Evolutionary conservation across 1,140 invertebrate species (phyloP), one percentile per base, ranked within the genome.

Genomic region (Anthonomus grandis): DNA sequence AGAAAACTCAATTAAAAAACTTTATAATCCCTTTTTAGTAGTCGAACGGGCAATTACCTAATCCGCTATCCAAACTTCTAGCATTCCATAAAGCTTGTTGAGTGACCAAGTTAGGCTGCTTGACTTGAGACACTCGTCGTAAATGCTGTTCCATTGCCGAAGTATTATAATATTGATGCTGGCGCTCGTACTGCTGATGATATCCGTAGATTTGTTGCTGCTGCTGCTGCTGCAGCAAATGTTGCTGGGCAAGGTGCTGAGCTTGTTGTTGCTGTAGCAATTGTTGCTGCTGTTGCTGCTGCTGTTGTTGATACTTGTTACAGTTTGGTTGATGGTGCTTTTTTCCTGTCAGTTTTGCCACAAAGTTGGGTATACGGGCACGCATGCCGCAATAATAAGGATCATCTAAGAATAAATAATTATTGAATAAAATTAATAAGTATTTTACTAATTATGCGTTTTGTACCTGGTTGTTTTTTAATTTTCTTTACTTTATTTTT

Each of bases 361-460:
- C 90, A 74, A 93, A 94, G 77, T 93, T 94, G 89, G 57, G 57
- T 23, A 59, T 59, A 51, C 91, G 82, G 21, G 93, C 93, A 64
- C 89, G 79, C 59, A 95, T 78, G 10, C 93, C 93, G 72, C 91
- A 94, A 70, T 95, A 95, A 77, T 95, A 67, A 1, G 92, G 92
- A 75, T 95, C 92, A 74, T 95, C 92, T 59, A 21, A 10, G n/a
- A n/a, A n/a, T n/a, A n/a, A n/a, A n/a, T n/a, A n/a, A n/a, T n/a
- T n/a, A n/a, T n/a, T n/a, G n/a, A n/a, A n/a, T 21, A 44, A 19
- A 44, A 19, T 10, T 4, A 21, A 19, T 4, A 44, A 15, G 6
- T 15, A 39, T 6, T 39, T 6, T 39, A 5, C 8, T 6, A 39
- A 44, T 18, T 44, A 9, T 15, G 19, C n/a, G 19, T 15, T 8